Evolutionary conservation across 1,140 invertebrate genomes (phyloP).

Genomic region (Samia ricini): DNA sequence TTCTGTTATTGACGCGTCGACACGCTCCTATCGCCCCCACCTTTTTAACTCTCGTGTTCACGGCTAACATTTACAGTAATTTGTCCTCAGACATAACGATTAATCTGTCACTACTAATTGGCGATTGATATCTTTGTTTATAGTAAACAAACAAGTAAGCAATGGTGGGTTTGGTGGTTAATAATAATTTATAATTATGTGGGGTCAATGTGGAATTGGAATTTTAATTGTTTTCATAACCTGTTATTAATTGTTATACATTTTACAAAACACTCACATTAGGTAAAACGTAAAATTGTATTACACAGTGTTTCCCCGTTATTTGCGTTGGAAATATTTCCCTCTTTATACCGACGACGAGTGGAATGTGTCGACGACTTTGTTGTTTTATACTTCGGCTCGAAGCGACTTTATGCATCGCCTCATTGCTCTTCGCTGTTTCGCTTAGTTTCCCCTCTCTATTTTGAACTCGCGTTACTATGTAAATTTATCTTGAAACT

Average conservation of each 20-base stretch:
- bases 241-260: not conserved
- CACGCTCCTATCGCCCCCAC: conserved; percentile 33
- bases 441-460: conserved; percentile 66
- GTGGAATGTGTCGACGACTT: conserved; percentile 69
- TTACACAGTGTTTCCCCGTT: conserved; percentile 53
- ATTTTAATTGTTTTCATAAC: not conserved
- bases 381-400: conserved; percentile 74
- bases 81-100: conserved; percentile 32
- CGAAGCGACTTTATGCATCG: conserved; percentile 68
- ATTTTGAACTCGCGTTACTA: conserved; percentile 67
- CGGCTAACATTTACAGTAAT: conserved; percentile 33
- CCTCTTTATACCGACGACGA: conserved; percentile 44
- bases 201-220: not conserved
- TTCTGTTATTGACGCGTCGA: conserved; percentile 38
- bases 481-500: conserved; percentile 71
- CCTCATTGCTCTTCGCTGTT: conserved; percentile 71
- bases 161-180: too few species aligned
- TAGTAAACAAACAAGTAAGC: conserved; percentile 10
- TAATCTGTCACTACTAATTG: conserved; percentile 17
- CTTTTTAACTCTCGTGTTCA: conserved; percentile 27
- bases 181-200: too few species aligned
- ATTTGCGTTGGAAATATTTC: conserved; percentile 59
- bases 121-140: conserved; percentile 18
- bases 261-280: conserved; percentile 26
- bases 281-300: conserved; percentile 65